Conservation (phyloP, 2,888 invertebrate genomes). For the Pachliopta kotzebuea region DNA sequence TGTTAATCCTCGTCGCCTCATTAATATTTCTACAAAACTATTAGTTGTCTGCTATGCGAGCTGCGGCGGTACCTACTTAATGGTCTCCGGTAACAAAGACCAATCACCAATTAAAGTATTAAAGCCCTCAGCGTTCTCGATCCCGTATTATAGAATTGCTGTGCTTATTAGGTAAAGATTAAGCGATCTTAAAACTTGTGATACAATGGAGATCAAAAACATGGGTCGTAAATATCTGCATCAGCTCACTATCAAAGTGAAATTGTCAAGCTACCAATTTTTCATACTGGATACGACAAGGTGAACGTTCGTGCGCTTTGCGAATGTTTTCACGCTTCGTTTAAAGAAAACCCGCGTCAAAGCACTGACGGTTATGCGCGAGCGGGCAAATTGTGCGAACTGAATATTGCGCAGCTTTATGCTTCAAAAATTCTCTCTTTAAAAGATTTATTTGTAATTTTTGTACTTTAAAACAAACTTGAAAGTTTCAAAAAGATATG, state of each 20-base stretch:
- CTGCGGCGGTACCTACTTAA: too few species aligned
- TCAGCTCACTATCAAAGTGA: neutral
- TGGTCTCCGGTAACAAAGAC: too few species aligned
- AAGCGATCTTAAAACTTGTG: neutral
- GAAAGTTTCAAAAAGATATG: too few species aligned
- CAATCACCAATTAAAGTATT: too few species aligned
- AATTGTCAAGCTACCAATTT: constrained; percentile 9
- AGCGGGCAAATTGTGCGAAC: constrained; percentile 20
- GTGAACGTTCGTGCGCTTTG: constrained; percentile 9
- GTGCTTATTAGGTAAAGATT: neutral
- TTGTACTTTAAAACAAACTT: neutral
- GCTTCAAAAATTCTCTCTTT: constrained; percentile 2
- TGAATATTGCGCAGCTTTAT: constrained; percentile 22
- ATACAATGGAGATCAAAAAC: neutral
- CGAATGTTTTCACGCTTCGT: constrained; percentile 17
- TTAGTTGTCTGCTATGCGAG: too few species aligned
- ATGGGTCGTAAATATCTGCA: neutral
- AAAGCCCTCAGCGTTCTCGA: too few species aligned
- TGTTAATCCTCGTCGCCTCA: too few species aligned
- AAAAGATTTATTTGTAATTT: neutral
- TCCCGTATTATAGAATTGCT: too few species aligned
- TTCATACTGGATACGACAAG: constrained; percentile 9
- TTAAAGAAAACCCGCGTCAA: constrained; percentile 23
- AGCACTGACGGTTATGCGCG: constrained; percentile 16
- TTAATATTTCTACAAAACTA: too few species aligned